These are phyloP conservation scores for Holothuria scabra DNA, from an alignment of 53 echinoderm and acorn worm genomes.

Conservation along the genomic window DNA sequence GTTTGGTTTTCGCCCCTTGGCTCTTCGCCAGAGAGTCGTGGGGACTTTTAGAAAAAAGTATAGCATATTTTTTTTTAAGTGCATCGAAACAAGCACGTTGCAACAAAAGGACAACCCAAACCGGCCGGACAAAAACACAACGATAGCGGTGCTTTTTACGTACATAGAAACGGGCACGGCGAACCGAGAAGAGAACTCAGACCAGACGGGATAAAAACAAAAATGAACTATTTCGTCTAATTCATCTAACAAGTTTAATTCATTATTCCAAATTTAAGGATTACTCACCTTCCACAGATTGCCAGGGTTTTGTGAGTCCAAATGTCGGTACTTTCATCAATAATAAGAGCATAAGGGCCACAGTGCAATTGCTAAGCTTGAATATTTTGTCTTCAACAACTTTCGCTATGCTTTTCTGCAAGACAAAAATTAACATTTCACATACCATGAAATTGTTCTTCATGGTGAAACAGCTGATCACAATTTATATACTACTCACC, in stretches of 20 bases:
- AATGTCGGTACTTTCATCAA: slow-evolving; percentile 25
- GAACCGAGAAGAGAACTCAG: too few species aligned
- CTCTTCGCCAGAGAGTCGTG: too few species aligned
- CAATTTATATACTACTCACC: neutral
- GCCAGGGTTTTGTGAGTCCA: slow-evolving; percentile 19
- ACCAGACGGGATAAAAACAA: too few species aligned
- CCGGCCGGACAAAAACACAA: too few species aligned
- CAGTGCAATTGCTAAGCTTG: neutral
- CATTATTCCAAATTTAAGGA: neutral
- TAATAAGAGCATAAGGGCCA: slow-evolving; percentile 1
- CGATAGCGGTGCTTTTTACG: too few species aligned
- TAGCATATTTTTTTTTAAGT: too few species aligned
- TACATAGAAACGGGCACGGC: too few species aligned
- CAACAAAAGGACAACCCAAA: too few species aligned
- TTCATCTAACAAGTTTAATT: neutral
- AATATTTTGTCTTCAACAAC: slow-evolving; percentile 6
- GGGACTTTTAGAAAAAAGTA: too few species aligned
- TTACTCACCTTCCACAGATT: slow-evolving; percentile 23
- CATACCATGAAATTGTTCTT: neutral
- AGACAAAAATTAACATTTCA: slow-evolving; percentile 1
- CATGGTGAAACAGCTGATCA: neutral
- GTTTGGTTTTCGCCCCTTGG: too few species aligned
- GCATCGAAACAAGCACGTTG: too few species aligned
- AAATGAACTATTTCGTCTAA: too few species aligned
- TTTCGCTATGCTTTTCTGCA: neutral